A percentile compares a stretch with the other conserved stretches of the same genome.
phyloP scores from a whole-genome alignment of 1,140 invertebrate species.

The Radopholus similis region DNA sequence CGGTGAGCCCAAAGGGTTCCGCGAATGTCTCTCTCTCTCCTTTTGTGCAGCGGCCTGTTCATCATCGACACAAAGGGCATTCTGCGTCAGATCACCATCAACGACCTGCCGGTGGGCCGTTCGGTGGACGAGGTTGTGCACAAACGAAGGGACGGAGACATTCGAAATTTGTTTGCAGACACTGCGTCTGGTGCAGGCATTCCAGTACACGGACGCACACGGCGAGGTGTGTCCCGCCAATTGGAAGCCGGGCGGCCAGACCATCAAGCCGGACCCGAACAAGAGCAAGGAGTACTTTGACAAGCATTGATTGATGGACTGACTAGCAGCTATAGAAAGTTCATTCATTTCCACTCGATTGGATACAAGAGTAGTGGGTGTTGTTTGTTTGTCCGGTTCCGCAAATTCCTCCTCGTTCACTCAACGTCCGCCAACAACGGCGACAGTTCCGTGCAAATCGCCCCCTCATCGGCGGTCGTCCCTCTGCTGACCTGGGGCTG shows the following conservation, averaged over 20 bases:
- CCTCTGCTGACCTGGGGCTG: too few species aligned
- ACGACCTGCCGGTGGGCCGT: slow-evolving; percentile 93
- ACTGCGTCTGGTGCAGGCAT: slow-evolving; percentile 69
- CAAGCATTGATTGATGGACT: slow-evolving; percentile 37
- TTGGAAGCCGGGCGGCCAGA: slow-evolving; percentile 89
- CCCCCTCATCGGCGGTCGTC: too few species aligned
- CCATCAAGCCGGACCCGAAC: slow-evolving; percentile 83
- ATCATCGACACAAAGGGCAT: slow-evolving; percentile 90
- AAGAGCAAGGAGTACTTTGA: slow-evolving; percentile 81
- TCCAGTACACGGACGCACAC: slow-evolving; percentile 67
- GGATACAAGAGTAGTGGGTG: too few species aligned
- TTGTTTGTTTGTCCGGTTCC: too few species aligned
- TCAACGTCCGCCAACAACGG: too few species aligned
- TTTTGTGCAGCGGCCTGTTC: slow-evolving; percentile 75
- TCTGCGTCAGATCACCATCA: slow-evolving; percentile 91
- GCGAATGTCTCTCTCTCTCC: background rate
- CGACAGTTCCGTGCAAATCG: too few species aligned
- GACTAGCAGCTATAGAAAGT: too few species aligned
- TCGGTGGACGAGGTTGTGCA: slow-evolving; percentile 65
- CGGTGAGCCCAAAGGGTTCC: slow-evolving; percentile 60
- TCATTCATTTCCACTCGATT: too few species aligned
- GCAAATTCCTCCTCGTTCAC: too few species aligned
- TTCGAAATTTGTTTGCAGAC: slow-evolving; percentile 52
- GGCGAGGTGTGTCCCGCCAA: slow-evolving; percentile 85
- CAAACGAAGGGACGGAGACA: background rate